A percentile compares a stretch with the other conserved stretches of the same genome.
Evolutionary conservation across 2,113 vertebrate genomes (phyloP).

Genomic region (Pelobates fuscus): DNA sequence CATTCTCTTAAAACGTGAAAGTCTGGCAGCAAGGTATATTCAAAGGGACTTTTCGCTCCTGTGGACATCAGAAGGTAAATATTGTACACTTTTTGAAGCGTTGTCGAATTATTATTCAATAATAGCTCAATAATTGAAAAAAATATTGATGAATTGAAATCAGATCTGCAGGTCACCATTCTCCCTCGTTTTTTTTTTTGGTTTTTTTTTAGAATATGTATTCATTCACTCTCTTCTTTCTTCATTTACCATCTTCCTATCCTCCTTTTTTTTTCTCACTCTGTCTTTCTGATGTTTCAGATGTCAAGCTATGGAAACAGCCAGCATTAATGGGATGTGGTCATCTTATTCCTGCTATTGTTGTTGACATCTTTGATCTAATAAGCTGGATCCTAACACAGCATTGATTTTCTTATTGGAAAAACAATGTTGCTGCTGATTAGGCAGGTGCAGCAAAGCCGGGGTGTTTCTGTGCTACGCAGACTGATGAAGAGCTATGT

Average conservation of each 20-base stretch:
- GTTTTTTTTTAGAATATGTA: too few species aligned
- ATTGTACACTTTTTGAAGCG: too few species aligned
- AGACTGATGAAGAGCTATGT: background rate
- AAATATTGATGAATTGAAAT: too few species aligned
- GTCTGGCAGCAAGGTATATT: too few species aligned
- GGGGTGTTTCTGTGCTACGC: background rate
- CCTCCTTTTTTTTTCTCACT: background rate
- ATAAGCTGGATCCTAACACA: background rate
- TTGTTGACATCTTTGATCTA: conserved; percentile 5
- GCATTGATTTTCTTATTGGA: background rate
- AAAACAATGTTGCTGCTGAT: background rate
- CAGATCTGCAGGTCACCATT: too few species aligned
- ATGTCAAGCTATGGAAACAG: background rate
- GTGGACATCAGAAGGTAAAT: too few species aligned
- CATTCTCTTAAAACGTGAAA: too few species aligned
- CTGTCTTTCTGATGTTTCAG: background rate
- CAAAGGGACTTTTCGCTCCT: too few species aligned
- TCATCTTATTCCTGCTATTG: conserved; percentile 1
- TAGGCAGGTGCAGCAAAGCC: background rate
- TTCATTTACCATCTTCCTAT: background rate
- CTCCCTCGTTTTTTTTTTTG: too few species aligned
- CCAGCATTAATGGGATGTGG: background rate
- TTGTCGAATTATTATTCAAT: too few species aligned
- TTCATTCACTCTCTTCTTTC: background rate
- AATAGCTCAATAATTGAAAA: too few species aligned